Evolutionary conservation across 1,140 invertebrate genomes (phyloP), one percentile per base, ranked within the genome.

Genomic region (Micrasema minimum): DNA sequence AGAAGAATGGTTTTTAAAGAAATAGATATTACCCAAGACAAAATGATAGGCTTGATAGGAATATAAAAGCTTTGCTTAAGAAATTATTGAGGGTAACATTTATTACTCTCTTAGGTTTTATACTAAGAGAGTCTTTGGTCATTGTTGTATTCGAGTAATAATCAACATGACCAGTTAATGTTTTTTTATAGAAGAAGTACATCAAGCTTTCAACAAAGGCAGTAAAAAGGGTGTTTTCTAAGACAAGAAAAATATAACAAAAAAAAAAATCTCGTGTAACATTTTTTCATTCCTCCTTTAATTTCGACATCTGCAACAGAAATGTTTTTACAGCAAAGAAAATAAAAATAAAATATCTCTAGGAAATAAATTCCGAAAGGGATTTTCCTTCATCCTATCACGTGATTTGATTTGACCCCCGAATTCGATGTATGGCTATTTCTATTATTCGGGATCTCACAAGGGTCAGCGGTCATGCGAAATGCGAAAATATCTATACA

Each of bases 401-500:
- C 20, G 46, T 50, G 51, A 55, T 55, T 55, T 55, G 51, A 55
- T 55, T 55, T 55, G 51, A 55, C 51, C 51, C 22, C 11, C 12
- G 51, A 7, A 23, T 55, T 55, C 23, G 31, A 55, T 31, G 16
- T 31, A 55, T 11, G 23, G 51, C 14, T 50, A 11, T 31, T 55
- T 26, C 51, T 55, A 55, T 55, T 55, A 55, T 55, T 55, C 12
- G 23, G 23, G 20, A n/a, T n/a, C n/a, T n/a, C n/a, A 16, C 22
- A 55, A 26, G 51, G 51, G 51, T 55, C 51, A 55, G 22, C 51
- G 51, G 51, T 31, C n/a, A n/a, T n/a, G n/a, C n/a, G n/a, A n/a
- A 23, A 55, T 26, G 51, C 51, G 51, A 55, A 50, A 55, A 55
- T 31, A 55, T 50, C 46, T n/a, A n/a, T n/a, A n/a, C n/a, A n/a